Evolutionary conservation across 2,797 vertebrate species (phyloP).

Genomic region (Heterohyrax brucei): DNA sequence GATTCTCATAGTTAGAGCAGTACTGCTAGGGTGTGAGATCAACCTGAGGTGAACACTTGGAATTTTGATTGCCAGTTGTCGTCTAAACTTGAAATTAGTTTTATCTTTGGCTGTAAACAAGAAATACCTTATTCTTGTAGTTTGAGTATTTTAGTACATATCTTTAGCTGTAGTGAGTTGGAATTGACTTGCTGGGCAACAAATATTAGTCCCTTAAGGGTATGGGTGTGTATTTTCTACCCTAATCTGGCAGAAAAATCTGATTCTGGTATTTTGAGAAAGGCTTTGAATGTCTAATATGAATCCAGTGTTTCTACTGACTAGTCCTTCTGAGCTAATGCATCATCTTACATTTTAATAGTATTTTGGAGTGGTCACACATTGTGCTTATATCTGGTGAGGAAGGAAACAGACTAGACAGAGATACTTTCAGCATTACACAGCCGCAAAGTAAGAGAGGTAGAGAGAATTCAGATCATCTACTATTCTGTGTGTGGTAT

Average conservation of each 20-base stretch:
- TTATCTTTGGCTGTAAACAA: background rate
- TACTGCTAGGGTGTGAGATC: background rate
- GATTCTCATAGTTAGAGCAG: background rate
- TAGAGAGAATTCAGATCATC: constrained; percentile 10
- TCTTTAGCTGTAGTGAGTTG: background rate
- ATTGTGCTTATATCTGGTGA: constrained; percentile 39
- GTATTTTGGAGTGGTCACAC: constrained; percentile 9
- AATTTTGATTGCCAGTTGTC: background rate
- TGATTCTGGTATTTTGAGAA: constrained; percentile 31
- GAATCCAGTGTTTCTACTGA: background rate
- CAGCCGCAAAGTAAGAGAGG: constrained; percentile 5
- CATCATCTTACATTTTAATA: background rate
- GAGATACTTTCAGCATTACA: background rate
- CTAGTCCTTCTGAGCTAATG: background rate
- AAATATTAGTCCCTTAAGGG: no score
- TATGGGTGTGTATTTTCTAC: background rate
- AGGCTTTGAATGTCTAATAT: background rate
- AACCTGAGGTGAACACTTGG: background rate
- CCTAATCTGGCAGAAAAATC: background rate
- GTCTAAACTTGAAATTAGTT: background rate
- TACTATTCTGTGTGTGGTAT: constrained; percentile 18
- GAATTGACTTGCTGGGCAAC: no score
- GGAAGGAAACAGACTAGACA: background rate
- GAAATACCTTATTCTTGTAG: constrained; percentile 38
- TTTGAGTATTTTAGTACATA: constrained; percentile 25